Evolutionary conservation across 2,797 vertebrate species (phyloP).

Genomic region (Zonotrichia albicollis): DNA sequence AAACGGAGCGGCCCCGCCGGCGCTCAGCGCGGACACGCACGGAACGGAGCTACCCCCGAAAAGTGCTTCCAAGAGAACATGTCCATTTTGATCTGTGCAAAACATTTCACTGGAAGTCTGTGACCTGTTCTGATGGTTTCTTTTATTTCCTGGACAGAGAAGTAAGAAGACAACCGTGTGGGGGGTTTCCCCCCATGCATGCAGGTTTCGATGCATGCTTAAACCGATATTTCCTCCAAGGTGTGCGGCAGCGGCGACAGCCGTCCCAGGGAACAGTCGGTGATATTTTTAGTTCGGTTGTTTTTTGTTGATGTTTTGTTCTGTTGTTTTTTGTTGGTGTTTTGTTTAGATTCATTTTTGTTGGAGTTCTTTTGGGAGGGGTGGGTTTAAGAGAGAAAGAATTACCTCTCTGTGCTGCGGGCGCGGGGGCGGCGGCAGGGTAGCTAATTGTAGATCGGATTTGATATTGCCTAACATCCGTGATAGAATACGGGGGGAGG

Average conservation of each 20-base stretch:
- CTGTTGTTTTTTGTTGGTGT: not conserved
- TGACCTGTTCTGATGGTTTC: not conserved
- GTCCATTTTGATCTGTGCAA: not conserved
- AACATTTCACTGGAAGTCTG: not conserved
- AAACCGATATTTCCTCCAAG: not conserved
- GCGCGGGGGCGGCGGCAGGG: not conserved
- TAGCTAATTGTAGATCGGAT: not conserved
- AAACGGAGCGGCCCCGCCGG: not conserved
- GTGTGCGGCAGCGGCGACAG: not conserved
- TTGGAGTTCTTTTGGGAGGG: not conserved
- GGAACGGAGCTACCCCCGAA: not conserved
- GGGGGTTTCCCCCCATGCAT: not conserved
- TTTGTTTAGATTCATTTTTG: not conserved
- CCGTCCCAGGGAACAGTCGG: not conserved
- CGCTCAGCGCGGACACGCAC: not conserved
- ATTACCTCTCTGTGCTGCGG: not conserved
- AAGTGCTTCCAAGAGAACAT: not conserved
- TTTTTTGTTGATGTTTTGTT: not conserved
- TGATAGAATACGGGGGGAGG: not conserved
- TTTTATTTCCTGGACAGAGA: not conserved
- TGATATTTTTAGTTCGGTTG: not conserved
- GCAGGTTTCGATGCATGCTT: not conserved
- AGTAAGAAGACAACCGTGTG: not conserved
- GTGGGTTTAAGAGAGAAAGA: not conserved
- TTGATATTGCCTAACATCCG: not conserved